phyloP scores from a whole-genome alignment of 2,888 invertebrate species.

The Dynastes grantii region DNA sequence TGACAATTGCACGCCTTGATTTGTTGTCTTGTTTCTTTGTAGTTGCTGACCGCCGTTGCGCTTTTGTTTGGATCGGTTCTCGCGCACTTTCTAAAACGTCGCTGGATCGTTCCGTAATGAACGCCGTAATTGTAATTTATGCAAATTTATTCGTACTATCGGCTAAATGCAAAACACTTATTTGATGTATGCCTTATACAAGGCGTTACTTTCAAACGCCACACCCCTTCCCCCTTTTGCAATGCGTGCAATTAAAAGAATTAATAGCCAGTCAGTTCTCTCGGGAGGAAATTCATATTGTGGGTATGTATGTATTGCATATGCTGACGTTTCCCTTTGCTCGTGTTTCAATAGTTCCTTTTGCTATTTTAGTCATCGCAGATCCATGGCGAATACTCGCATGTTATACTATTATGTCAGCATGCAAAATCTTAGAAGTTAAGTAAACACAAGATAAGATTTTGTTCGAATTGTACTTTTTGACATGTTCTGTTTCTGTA shows the following conservation, averaged over 20 bases:
- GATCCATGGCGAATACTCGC: too few relatives aligned
- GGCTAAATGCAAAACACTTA: constrained; percentile 51
- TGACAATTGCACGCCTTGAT: constrained; percentile 35
- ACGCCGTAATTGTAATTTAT: constrained; percentile 47
- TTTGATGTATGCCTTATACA: constrained; percentile 48
- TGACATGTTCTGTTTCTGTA: too few relatives aligned
- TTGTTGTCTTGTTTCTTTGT: constrained; percentile 41
- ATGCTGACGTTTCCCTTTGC: background rate
- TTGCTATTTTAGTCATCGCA: too few relatives aligned
- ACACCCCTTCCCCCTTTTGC: constrained; percentile 46
- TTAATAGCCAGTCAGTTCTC: constrained; percentile 45
- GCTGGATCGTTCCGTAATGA: constrained; percentile 27
- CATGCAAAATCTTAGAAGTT: too few relatives aligned
- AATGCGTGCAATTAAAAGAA: constrained; percentile 35
- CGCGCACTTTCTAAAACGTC: constrained; percentile 46
- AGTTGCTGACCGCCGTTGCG: background rate
- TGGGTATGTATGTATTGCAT: too few relatives aligned
- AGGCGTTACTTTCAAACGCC: constrained; percentile 51
- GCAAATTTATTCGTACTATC: constrained; percentile 52
- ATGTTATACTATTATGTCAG: too few relatives aligned
- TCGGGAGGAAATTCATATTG: constrained; percentile 20
- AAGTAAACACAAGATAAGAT: too few relatives aligned
- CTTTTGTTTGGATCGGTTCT: constrained; percentile 42
- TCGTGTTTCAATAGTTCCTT: too few relatives aligned
- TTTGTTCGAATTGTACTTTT: too few relatives aligned